phyloP scores from a whole-genome alignment of 2,797 vertebrate genomes.

The Orestias chungarensis region DNA sequence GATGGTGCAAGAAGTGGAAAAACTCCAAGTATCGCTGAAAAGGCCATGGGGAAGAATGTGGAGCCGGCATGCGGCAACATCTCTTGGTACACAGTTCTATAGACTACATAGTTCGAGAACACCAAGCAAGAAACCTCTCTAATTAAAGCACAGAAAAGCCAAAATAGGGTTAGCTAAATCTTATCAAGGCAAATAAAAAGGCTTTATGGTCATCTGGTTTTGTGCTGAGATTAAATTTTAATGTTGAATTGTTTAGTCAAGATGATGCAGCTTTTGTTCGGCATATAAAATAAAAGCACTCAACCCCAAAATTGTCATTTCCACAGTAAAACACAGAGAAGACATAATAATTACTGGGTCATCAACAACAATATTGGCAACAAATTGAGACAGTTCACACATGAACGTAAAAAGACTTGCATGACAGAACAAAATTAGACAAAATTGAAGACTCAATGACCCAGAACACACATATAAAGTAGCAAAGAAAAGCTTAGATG shows the following conservation, averaged over 20 bases:
- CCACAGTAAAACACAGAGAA: neutral
- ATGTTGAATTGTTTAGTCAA: neutral
- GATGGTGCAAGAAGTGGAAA: neutral
- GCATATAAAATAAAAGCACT: neutral
- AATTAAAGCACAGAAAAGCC: neutral
- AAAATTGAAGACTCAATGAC: neutral
- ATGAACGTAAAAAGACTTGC: no score
- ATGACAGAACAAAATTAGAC: no score
- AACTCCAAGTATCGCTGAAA: neutral
- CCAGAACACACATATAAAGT: neutral
- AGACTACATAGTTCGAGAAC: neutral
- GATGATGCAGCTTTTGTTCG: neutral
- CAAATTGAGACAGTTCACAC: neutral
- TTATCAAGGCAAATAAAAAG: neutral
- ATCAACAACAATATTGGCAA: neutral
- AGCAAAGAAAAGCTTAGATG: neutral
- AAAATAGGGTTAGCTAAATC: neutral
- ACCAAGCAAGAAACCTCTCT: neutral
- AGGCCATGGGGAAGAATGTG: neutral
- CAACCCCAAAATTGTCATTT: neutral
- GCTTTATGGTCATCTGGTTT: neutral
- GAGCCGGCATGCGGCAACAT: neutral
- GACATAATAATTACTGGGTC: neutral
- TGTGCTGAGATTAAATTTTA: neutral
- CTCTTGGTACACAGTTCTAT: neutral